phyloP scores from a whole-genome alignment of 2,113 vertebrate species.

The Coreoperca whiteheadi region DNA sequence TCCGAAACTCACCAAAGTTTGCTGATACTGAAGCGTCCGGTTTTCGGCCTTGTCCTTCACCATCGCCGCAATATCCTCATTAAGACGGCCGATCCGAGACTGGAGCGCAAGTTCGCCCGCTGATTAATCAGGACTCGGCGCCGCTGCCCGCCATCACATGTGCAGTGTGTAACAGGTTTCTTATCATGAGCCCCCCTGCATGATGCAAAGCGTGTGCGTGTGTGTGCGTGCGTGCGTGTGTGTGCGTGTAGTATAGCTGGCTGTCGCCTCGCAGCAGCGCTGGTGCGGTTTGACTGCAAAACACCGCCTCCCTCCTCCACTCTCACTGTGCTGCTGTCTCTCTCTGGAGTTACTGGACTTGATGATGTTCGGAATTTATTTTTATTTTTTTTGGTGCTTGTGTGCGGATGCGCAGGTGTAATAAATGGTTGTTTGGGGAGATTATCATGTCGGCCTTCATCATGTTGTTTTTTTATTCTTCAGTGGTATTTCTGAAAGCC shows the following conservation, averaged over 20 bases:
- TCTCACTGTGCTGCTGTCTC: constrained; percentile 46
- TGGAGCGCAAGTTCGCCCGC: constrained; percentile 17
- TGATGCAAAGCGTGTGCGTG: constrained; percentile 27
- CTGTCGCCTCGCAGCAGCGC: constrained; percentile 54
- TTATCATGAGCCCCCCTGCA: constrained; percentile 29
- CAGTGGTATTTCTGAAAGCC: constrained; percentile 4
- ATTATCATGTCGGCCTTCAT: no score
- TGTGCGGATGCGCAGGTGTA: no score
- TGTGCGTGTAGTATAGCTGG: constrained; percentile 34
- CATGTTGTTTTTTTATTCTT: neutral
- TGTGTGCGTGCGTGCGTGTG: neutral
- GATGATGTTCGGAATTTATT: constrained; percentile 8
- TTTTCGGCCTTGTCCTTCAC: constrained; percentile 78
- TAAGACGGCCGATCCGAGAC: constrained; percentile 27
- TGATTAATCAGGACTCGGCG: constrained; percentile 42
- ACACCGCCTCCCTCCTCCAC: constrained; percentile 73
- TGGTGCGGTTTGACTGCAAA: constrained; percentile 62
- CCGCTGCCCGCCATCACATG: constrained; percentile 43
- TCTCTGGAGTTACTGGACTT: constrained; percentile 54
- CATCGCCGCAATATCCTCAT: constrained; percentile 76
- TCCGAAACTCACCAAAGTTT: constrained; percentile 85
- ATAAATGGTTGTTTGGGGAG: constrained; percentile 1
- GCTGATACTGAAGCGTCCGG: constrained; percentile 83
- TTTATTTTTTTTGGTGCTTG: constrained; percentile 14
- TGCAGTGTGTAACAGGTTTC: constrained; percentile 62